Percentiles rank a stretch among this genome's conserved stretches.
Evolutionary conservation across 1,140 invertebrate genomes (phyloP).

Genomic region (Dendroctonus ponderosae): DNA sequence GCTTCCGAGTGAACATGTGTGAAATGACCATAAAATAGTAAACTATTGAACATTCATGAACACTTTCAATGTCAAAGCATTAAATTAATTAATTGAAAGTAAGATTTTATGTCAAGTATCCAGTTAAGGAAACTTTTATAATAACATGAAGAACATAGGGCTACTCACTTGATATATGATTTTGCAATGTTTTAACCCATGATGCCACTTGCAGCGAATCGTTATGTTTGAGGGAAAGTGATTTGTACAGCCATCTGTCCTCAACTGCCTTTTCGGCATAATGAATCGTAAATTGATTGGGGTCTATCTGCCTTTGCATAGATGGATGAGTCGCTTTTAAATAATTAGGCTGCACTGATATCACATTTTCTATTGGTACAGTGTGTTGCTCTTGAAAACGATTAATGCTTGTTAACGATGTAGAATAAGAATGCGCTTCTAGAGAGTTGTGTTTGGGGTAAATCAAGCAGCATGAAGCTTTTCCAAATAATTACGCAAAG

Average conservation of each 20-base stretch:
- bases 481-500: no score
- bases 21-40: no score
- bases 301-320: constrained; percentile 45
- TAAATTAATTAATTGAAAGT: no score
- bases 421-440: no score
- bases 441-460: no score
- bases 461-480: no score
- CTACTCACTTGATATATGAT: constrained; percentile 54
- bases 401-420: constrained; percentile 3
- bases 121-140: no score
- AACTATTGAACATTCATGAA: no score
- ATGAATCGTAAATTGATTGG: constrained; percentile 61
- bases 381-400: constrained; percentile 55
- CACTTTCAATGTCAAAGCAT: no score
- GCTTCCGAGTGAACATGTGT: no score
- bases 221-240: constrained; percentile 59
- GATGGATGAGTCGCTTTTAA: constrained; percentile 41
- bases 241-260: constrained; percentile 61
- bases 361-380: constrained; percentile 56
- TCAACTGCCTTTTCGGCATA: constrained; percentile 60
- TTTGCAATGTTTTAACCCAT: constrained; percentile 63
- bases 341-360: constrained; percentile 55
- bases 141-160: background rate
- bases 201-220: constrained; percentile 62
- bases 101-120: no score